phyloP scores from a whole-genome alignment of 2,113 vertebrate genomes.

The Heterocephalus glaber region DNA sequence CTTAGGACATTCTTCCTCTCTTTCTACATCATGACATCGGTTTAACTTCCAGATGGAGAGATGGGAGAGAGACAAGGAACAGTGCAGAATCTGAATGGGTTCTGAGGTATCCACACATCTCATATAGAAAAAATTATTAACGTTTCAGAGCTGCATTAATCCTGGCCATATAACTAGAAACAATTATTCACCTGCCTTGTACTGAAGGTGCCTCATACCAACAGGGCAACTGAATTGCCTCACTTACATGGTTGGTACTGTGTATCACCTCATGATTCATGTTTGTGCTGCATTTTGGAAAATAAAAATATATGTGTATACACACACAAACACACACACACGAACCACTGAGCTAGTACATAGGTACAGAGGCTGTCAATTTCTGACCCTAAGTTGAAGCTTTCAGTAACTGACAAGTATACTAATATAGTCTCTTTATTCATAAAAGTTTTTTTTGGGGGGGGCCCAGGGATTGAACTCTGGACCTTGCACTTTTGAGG shows the following conservation, averaged over 20 bases:
- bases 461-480: too few species aligned
- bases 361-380: background rate
- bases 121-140: background rate
- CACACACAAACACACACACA: too few species aligned
- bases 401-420: background rate
- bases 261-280: conserved; percentile 39
- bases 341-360: too few species aligned
- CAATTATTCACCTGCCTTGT: conserved; percentile 5
- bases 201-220: conserved; percentile 11
- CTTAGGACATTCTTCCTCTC: background rate
- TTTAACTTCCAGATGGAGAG: conserved; percentile 47
- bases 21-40: conserved; percentile 28
- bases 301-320: background rate
- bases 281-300: conserved; percentile 42
- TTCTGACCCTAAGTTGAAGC: background rate
- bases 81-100: background rate
- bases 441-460: too few species aligned
- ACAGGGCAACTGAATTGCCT: conserved; percentile 10
- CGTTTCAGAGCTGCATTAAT: conserved; percentile 34
- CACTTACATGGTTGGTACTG: conserved; percentile 24
- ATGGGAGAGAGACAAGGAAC: background rate
- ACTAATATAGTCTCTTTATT: background rate
- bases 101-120: background rate
- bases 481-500: too few species aligned
- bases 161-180: background rate